Base-by-base conservation (phyloP, 2,113 vertebrate genomes). In the Corvus hawaiiensis region DNA sequence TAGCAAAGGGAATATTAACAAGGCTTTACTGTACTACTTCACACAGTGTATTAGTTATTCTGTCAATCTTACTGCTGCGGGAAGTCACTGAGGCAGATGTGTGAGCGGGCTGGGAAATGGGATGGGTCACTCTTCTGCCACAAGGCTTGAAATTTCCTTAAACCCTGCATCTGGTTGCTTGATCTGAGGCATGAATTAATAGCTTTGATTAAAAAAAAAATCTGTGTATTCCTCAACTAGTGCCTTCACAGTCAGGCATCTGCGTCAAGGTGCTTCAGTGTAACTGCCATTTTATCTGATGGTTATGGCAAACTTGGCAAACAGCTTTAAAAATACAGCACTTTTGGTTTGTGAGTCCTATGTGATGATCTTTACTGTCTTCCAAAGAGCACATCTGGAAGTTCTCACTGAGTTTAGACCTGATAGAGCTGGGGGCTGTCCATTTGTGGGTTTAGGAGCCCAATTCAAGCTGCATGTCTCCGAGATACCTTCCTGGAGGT, bases 21-120 rank as follows among this genome's bases (percentile, higher is more conserved):
- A 96, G 76, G 63, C 41, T 95, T 95, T 80, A 61, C 88, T 93
- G 72, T 91, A 63, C 43, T 86, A 72, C 76, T 95, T 90, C 75
- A 79, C 75, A 66, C 44, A 58, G 74, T 69, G 74, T 46, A 52
- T 86, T 92, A 81, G 83, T 93, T 96, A 55, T 35, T 66, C 67
- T 67, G 56, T 95, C 93, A 88, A 27, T 81, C 73, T 84, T 51
- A n/a, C n/a, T 77, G 43, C 51, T 83, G 84, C 0, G 1, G 93
- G 39, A 88, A 56, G 59, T 79, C 79, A 83, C 46, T 0, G 2
- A 86, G 46, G 37, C 35, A 83, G 80, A 90, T 8, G 33, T 83
- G 88, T 41, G 74, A 76, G 67, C 16, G 6, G 58, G 27, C 18
- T 79, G 52, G 52, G 72, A 88, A 67, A 77, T 48, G 55, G 51